A percentile compares a stretch with the other conserved stretches of the same genome.
Evolutionary conservation across 1,140 invertebrate species (phyloP).

Genomic region (Telenomus remus): DNA sequence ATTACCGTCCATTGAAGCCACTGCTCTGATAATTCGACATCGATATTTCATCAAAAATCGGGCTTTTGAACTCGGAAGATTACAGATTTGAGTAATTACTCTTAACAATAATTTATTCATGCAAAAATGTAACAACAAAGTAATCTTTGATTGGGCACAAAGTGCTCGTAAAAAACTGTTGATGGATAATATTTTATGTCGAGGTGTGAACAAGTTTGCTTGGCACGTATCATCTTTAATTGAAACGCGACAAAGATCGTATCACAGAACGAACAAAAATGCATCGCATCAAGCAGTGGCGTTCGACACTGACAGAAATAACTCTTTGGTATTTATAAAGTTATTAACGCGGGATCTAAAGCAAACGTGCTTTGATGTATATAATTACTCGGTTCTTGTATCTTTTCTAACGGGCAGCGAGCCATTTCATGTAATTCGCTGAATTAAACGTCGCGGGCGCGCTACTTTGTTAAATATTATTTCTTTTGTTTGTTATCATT

Average conservation of each 20-base stretch:
- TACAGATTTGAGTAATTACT: too few relatives aligned
- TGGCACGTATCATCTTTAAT: conserved; percentile 32
- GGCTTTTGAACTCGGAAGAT: too few relatives aligned
- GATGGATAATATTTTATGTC: too few relatives aligned
- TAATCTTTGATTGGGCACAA: too few relatives aligned
- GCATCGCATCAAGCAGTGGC: too few relatives aligned
- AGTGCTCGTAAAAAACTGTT: too few relatives aligned
- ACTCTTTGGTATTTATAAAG: not conserved
- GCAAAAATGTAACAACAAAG: too few relatives aligned
- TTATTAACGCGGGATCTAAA: conserved; percentile 1
- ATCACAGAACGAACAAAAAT: conserved; percentile 1
- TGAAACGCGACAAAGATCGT: conserved; percentile 25
- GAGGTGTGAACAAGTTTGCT: conserved; percentile 38
- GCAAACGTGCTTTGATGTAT: too few relatives aligned
- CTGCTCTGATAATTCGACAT: not conserved
- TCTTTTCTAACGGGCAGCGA: not conserved
- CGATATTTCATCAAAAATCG: conserved; percentile 4
- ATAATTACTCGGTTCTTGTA: not conserved
- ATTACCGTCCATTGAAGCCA: conserved; percentile 1
- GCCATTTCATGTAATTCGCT: conserved; percentile 7
- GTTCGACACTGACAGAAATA: not conserved
- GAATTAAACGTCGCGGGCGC: conserved; percentile 17
- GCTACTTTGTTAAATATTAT: conserved; percentile 14
- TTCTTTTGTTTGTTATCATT: conserved; percentile 15
- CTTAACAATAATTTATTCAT: too few relatives aligned